phyloP scores from a whole-genome alignment of 2,113 vertebrate species.

The Podilymbus podiceps region DNA sequence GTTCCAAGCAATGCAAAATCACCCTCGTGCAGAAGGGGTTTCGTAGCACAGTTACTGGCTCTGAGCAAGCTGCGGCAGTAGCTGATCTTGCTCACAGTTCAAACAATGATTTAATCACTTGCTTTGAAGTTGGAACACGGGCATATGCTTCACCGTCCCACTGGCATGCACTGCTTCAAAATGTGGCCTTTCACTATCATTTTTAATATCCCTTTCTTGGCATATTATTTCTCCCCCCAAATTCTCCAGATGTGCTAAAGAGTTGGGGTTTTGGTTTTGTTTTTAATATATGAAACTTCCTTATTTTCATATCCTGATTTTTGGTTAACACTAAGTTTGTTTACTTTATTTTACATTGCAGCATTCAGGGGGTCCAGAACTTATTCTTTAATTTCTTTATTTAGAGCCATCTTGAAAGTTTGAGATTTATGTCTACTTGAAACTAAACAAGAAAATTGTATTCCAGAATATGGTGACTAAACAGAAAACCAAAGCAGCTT shows the following conservation, averaged over 20 bases:
- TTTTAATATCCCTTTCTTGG: background rate
- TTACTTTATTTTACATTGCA: background rate
- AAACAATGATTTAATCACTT: background rate
- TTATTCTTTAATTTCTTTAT: background rate
- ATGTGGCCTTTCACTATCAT: background rate
- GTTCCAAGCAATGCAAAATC: background rate
- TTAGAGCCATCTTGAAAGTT: background rate
- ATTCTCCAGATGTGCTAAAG: background rate
- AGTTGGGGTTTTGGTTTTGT: background rate
- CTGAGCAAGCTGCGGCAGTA: background rate
- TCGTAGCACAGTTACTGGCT: background rate
- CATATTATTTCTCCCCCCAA: background rate
- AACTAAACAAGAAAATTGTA: background rate
- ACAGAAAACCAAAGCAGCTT: background rate
- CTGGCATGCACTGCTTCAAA: background rate
- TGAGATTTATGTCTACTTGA: background rate
- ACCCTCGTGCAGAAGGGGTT: background rate
- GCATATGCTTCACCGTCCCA: background rate
- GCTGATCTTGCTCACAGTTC: background rate
- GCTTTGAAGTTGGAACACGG: background rate
- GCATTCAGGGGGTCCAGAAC: background rate
- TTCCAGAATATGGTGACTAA: background rate
- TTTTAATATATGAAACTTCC: background rate
- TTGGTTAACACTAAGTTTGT: background rate
- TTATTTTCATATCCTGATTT: background rate